Evolutionary conservation across 2,797 vertebrate genomes (phyloP), one percentile per base, ranked within the genome.

Genomic region (Thripadectes ignobilis): DNA sequence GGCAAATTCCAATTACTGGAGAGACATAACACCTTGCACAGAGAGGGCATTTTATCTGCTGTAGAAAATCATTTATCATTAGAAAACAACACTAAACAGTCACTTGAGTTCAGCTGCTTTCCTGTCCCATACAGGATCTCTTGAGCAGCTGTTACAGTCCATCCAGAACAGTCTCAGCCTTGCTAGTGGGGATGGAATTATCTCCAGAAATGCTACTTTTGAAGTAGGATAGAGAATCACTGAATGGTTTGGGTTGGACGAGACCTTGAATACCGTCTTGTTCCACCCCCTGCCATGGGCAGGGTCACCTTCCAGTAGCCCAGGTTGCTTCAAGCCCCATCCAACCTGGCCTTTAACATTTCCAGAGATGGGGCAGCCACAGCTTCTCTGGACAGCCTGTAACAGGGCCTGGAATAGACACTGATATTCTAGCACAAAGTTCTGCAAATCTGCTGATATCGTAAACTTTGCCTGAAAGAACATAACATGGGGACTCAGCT

Each of bases 391-490:
- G 17, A 24, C 6, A 71, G 8, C 23, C 16, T 3, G 6, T 51
- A 19, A 57, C 49, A 63, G 24, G 45, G 24, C 29, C 51, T 89
- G 38, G 51, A 83, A 71, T 1, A 71, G 51, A 79, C 9, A n/a
- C 9, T 51, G 26, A 78, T 66, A 22, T 58, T 38, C 59, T 51
- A 76, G 66, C 16, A 65, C 58, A 51, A 81, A 26, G 29, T 19
- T 17, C 58, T 92, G 48, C 32, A 82, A 73, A 85, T 39, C 80
- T 79, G 46, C 6, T 38, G 8, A 52, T 72, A 51, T 61, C 18
- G 29, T 36, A 39, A 93, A 51, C 43, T 48, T 74, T 39, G 52
- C 39, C 58, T 83, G 77, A 71, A 76, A 88, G 72, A 89, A 48
- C 0, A 1, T 43, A 74, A 73, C 14, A 30, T 7, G n/a, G 49